phyloP scores from a whole-genome alignment of 2,113 vertebrate species.

The Leiothrix lutea region DNA sequence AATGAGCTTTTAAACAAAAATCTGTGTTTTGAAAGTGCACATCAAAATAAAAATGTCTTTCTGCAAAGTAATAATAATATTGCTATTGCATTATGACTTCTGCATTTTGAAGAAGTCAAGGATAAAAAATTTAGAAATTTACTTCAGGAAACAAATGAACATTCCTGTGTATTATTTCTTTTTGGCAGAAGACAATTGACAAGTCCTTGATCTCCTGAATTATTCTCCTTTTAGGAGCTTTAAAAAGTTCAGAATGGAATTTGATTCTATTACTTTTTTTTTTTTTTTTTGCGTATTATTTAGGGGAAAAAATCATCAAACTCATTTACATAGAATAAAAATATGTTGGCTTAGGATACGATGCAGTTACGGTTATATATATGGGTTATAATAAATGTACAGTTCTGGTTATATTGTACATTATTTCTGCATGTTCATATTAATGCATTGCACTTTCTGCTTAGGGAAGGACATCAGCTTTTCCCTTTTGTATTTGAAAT shows the following conservation, averaged over 20 bases:
- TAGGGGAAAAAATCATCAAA: neutral
- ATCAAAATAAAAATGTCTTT: neutral
- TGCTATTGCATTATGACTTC: neutral
- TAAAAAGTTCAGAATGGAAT: slow-evolving; percentile 24
- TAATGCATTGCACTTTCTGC: neutral
- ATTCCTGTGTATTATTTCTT: slow-evolving; percentile 36
- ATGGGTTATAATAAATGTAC: neutral
- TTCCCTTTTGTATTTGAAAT: neutral
- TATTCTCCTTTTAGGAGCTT: slow-evolving; percentile 34
- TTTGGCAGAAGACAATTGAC: slow-evolving; percentile 21
- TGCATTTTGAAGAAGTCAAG: neutral
- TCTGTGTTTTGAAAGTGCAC: neutral
- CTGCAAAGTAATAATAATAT: neutral
- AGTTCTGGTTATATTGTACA: neutral
- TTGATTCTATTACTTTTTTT: neutral
- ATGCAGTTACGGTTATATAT: neutral
- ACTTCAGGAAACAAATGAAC: neutral
- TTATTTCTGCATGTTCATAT: neutral
- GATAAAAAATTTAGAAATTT: neutral
- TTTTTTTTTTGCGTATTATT: neutral
- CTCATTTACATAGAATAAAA: neutral
- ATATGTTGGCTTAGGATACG: neutral
- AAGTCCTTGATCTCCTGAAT: neutral
- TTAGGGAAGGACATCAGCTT: neutral
- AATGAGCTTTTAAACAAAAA: neutral